Conservation (phyloP, 2,888 invertebrate genomes). For the Seladonia tumulorum region DNA sequence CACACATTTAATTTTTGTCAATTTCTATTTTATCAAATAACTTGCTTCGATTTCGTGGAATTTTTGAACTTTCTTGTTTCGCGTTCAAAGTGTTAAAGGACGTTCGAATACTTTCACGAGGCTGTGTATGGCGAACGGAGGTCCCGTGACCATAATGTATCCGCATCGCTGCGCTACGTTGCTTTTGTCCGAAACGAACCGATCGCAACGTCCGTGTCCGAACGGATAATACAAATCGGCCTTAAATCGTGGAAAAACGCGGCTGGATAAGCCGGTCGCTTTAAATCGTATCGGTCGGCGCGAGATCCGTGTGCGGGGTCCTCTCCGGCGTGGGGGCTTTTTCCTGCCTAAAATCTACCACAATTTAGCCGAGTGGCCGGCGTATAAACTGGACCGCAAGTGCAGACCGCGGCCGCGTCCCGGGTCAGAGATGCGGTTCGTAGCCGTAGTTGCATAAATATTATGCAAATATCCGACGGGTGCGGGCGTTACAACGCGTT, state of each 20-base stretch:
- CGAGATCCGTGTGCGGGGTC: background rate
- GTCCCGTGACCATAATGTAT: background rate
- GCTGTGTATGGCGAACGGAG: background rate
- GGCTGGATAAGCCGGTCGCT: background rate
- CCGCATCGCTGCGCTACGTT: background rate
- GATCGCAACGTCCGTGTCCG: background rate
- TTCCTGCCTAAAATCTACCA: conserved; percentile 14
- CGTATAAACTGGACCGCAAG: conserved; percentile 25
- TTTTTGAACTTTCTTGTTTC: no score
- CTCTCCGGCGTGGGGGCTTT: background rate
- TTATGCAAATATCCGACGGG: conserved; percentile 70
- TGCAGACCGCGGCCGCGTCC: conserved; percentile 2
- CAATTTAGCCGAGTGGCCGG: conserved; percentile 9
- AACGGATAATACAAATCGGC: background rate
- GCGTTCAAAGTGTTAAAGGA: no score
- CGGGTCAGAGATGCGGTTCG: conserved; percentile 16
- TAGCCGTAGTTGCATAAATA: conserved; percentile 68
- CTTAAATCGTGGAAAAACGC: conserved; percentile 18
- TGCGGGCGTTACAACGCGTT: conserved; percentile 27
- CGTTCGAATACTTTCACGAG: no score
- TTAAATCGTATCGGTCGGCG: background rate
- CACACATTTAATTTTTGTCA: no score
- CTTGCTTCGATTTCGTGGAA: no score
- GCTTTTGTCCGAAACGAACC: background rate
- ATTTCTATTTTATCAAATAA: no score